phyloP scores from a whole-genome alignment of 92 coral and sea anemone genomes.

The Umimayanthus chanpuru region DNA sequence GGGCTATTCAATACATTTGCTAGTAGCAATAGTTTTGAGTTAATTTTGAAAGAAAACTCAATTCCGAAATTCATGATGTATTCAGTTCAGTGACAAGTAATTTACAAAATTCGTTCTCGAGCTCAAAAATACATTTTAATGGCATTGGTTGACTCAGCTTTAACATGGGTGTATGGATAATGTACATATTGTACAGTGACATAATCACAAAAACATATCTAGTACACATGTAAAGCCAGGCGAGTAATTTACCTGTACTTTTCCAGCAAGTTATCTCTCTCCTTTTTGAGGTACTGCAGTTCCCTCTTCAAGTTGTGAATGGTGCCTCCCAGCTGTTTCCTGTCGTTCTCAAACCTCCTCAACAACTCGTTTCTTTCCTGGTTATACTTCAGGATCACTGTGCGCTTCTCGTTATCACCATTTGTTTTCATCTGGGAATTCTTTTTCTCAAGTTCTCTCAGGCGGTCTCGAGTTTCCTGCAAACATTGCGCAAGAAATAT shows the following conservation, averaged over 20 bases:
- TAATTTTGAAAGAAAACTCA: too few species aligned
- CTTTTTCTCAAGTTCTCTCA: slow-evolving; percentile 32
- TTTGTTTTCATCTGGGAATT: not conserved
- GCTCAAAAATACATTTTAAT: too few species aligned
- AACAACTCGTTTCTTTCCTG: slow-evolving; percentile 27
- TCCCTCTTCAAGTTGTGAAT: slow-evolving; percentile 65
- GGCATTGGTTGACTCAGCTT: too few species aligned
- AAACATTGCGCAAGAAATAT: not conserved
- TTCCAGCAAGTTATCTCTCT: slow-evolving; percentile 55
- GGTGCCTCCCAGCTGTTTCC: slow-evolving; percentile 41
- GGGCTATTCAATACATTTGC: too few species aligned
- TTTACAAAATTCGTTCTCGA: too few species aligned
- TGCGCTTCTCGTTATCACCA: slow-evolving; percentile 23
- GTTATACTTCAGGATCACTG: slow-evolving; percentile 27
- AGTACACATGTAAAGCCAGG: not conserved
- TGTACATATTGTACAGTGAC: too few species aligned
- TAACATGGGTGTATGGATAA: too few species aligned
- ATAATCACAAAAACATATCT: not conserved
- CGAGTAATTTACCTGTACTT: slow-evolving; percentile 25
- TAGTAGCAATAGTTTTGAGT: too few species aligned
- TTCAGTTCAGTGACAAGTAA: too few species aligned
- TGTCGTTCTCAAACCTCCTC: slow-evolving; percentile 43
- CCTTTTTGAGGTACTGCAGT: slow-evolving; percentile 60
- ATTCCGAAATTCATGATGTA: too few species aligned
- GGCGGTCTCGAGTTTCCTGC: slow-evolving; percentile 34